Base-by-base conservation (phyloP, 2,797 vertebrate species). In the Amniataba percoides region DNA sequence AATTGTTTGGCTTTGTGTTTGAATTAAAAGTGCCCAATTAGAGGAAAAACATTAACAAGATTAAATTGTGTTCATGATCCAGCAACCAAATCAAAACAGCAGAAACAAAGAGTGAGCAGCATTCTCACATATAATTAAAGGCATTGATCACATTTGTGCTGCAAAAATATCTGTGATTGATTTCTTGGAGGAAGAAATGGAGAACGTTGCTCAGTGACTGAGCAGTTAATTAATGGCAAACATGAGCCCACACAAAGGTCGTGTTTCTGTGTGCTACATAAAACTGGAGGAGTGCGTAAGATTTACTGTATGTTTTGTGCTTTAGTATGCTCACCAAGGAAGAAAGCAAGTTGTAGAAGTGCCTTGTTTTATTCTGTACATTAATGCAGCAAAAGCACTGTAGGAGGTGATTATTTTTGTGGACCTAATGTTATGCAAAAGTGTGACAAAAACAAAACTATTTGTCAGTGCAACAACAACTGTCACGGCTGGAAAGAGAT, bases 191-290 rank as follows among this genome's bases (percentile, higher is more conserved):
- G 42, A 46, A 49, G 57, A 71, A 80, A 71, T 64, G 43, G 62
- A 70, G 58, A 76, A 60, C 67, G 75, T 60, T 61, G 76, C 71
- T 48, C 51, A 4, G 69, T 71, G 58, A 68, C 51, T 36, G 53
- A 34, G 21, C 43, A 23, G 66, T 77, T 81, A 75, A 85, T 87
- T 77, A 85, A 57, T 34, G 52, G 63, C n/a, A 73, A 51, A 60
- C 61, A 63, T 3, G 19, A 65, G 48, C 43, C 48, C 62, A 66
- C 55, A 51, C 45, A 80, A 53, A 61, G 64, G 19, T 21, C 21
- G 8, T 36, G 40, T 64, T 69, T 55, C 71, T 65, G 14, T 34
- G 45, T 31, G 71, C 56, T 52, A n/a, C 25, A 53, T 58, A 75
- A 71, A 13, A 45, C 16, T 57, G 12, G 21, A 56, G 67, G 16